A percentile compares a stretch with the other conserved stretches of the same genome.
Conservation (phyloP, 2,797 vertebrate species). For the Buphagus erythrorhynchus region DNA sequence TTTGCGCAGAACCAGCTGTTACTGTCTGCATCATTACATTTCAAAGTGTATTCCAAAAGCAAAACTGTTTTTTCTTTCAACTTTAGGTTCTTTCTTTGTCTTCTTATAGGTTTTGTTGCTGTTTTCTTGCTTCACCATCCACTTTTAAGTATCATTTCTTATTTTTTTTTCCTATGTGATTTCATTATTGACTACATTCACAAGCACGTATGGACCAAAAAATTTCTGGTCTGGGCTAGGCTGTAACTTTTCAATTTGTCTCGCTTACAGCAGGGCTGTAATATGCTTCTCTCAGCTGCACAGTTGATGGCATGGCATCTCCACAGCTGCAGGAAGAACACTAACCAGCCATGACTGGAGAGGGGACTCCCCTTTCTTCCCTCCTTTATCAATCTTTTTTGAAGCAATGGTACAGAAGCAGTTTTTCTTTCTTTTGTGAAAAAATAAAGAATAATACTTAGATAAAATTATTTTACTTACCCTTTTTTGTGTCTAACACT, state of each 20-base stretch:
- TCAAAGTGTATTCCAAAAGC: background rate
- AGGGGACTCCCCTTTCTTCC: background rate
- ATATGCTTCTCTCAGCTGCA: background rate
- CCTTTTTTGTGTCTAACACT: background rate
- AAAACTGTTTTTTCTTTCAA: background rate
- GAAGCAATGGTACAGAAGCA: rapidly evolving
- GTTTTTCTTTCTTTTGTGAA: background rate
- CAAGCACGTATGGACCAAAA: rapidly evolving
- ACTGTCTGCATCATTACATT: slow-evolving; percentile 14
- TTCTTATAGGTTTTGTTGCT: background rate
- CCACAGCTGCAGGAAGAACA: background rate
- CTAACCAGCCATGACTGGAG: background rate
- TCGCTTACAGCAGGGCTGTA: background rate
- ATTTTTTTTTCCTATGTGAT: background rate
- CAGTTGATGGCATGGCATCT: background rate
- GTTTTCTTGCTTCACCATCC: background rate
- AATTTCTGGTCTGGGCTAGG: background rate
- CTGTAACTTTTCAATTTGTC: background rate
- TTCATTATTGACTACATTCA: background rate
- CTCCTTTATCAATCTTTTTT: background rate
- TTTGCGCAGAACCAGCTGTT: slow-evolving; percentile 13
- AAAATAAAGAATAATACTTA: background rate
- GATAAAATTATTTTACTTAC: background rate
- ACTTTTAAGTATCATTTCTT: background rate
- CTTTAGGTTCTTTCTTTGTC: background rate